These are phyloP conservation scores for Diglossa brunneiventris DNA, from an alignment of 2,113 vertebrate genomes.

Conservation along the genomic window DNA sequence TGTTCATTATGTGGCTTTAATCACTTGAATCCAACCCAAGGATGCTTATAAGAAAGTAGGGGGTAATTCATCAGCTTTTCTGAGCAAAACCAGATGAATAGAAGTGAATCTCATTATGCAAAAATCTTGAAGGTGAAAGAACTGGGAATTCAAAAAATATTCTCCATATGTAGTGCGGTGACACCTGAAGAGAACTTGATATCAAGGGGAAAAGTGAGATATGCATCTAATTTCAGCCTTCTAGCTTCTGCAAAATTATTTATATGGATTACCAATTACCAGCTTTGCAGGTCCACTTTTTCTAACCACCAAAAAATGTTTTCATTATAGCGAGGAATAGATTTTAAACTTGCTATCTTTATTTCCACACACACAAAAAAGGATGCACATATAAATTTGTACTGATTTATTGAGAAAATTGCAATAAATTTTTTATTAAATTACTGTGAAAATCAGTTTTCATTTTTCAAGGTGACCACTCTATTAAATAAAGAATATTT, in stretches of 20 bases:
- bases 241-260: neutral
- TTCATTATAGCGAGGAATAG: neutral
- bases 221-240: neutral
- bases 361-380: neutral
- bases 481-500: neutral
- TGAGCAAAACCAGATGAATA: neutral
- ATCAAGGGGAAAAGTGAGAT: neutral
- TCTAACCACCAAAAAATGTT: neutral
- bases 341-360: neutral
- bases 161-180: neutral
- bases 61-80: neutral
- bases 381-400: fast-evolving
- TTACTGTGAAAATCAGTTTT: neutral
- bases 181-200: slow-evolving; percentile 11
- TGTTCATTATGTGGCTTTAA: neutral
- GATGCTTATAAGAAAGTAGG: neutral
- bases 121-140: slow-evolving; percentile 31
- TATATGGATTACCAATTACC: neutral
- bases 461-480: neutral
- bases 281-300: neutral
- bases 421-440: neutral
- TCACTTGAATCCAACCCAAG: neutral
- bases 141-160: slow-evolving; percentile 30
- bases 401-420: neutral
- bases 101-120: slow-evolving; percentile 10